These are phyloP conservation scores for Solenopsis invicta DNA, from an alignment of 1,140 invertebrate genomes.

Conservation along the genomic window DNA sequence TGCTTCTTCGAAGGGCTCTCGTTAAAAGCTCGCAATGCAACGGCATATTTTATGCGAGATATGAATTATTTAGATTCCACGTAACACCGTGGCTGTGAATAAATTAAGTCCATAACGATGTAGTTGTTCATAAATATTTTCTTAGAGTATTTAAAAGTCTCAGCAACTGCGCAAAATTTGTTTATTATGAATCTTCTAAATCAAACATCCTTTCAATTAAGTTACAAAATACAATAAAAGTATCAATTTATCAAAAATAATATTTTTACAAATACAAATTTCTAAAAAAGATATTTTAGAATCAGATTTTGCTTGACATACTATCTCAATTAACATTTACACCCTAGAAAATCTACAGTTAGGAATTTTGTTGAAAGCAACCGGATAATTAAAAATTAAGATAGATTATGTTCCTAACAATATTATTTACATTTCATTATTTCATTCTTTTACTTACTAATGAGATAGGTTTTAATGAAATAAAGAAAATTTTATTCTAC, in stretches of 20 bases:
- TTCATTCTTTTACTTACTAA: neutral
- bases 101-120: constrained; percentile 41
- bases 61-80: constrained; percentile 56
- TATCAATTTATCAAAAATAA: neutral
- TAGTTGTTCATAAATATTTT: constrained; percentile 51
- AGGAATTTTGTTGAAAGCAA: neutral
- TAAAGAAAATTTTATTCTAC: neutral
- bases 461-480: neutral
- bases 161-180: constrained; percentile 8
- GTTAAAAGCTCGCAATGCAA: constrained; percentile 54
- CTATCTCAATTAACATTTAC: neutral
- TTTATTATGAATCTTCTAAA: constrained; percentile 24
- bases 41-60: constrained; percentile 41
- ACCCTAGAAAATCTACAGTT: neutral
- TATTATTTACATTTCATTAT: constrained; percentile 29
- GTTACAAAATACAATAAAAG: neutral
- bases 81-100: constrained; percentile 29
- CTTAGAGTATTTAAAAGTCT: neutral
- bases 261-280: neutral
- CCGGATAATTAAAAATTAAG: constrained; percentile 6
- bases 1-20: constrained; percentile 13
- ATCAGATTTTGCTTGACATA: neutral
- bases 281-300: neutral
- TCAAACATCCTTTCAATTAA: neutral
- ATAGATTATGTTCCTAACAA: neutral